Base-by-base conservation (phyloP, 2,888 invertebrate genomes). In the Trissolcus japonicus region DNA sequence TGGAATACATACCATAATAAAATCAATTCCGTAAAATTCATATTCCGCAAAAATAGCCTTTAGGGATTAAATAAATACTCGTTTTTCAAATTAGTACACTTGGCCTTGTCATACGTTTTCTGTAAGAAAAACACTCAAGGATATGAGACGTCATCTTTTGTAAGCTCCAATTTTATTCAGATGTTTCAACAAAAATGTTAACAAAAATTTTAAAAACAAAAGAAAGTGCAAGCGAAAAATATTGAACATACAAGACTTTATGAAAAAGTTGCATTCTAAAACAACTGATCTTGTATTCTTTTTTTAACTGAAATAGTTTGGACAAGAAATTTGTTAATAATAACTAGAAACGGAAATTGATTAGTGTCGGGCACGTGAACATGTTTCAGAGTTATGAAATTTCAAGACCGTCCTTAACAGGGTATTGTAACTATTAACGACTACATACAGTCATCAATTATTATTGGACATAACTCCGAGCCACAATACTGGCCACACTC, bases 11-110 rank as follows among this genome's bases (percentile, higher is more conserved):
- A 66, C 71, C 76, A 67, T 76, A 69, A 76, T 66, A 62, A 71
- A 76, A 76, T 76, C 71, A 76, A 76, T 76, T 76, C 71, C 66
- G 66, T 76, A 71, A 76, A 76, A 76, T 76, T 76, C 76, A 76
- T 76, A 76, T 71, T 76, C 71, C 48, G 43, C 57, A 76, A 57
- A 71, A 76, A 76, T 76, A 71, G 76, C 76, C 76, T 71, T 76
- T 76, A 76, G 66, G 76, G 63, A 55, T 66, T 67, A 76, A 76
- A 76, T 76, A 72, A 72, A 72, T 76, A 72, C 76, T 67, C 67
- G 59, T 76, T 72, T 76, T 72, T 72, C 67, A 76, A 76, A 76
- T 76, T 71, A 71, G 67, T 76, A 62, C 71, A 57, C 71, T 67
- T 19, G 76, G 71, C 76, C 76, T 76, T 76, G 76, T 72, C 76